Conservation (phyloP, 2,888 invertebrate genomes). For the Lobophora halterata region DNA sequence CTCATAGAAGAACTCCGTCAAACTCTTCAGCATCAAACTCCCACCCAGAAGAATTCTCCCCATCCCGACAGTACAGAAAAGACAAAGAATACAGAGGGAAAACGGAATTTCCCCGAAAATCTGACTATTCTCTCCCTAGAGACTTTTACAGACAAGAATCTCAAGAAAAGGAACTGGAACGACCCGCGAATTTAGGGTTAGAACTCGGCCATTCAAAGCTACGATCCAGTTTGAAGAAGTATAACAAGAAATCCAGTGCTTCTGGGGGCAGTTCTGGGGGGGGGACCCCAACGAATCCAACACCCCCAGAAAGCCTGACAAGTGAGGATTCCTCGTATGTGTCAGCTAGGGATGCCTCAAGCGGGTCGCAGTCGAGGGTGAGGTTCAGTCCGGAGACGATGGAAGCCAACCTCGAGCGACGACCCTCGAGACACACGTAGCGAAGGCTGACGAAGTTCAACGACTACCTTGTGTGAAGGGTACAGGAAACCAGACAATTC, state of each 20-base stretch:
- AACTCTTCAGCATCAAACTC: conserved; percentile 84
- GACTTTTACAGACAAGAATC: conserved; percentile 66
- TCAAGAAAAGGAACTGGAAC: conserved; percentile 61
- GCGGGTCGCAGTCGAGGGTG: conserved; percentile 86
- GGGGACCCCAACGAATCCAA: conserved; percentile 89
- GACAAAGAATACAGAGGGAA: conserved; percentile 59
- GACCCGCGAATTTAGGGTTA: conserved; percentile 79
- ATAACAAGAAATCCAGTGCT: conserved; percentile 77
- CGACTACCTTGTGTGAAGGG: conserved; percentile 71
- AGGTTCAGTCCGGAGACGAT: conserved; percentile 89
- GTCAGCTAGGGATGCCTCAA: conserved; percentile 89
- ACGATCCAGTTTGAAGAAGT: conserved; percentile 90
- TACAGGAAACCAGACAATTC: too few relatives aligned
- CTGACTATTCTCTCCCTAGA: conserved; percentile 64
- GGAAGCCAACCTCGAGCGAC: conserved; percentile 69
- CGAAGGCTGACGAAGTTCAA: conserved; percentile 73
- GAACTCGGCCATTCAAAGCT: conserved; percentile 85
- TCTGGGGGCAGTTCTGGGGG: conserved; percentile 83
- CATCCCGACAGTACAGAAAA: conserved; percentile 59
- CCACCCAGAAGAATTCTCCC: conserved; percentile 74
- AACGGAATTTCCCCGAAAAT: conserved; percentile 62
- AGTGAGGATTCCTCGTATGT: conserved; percentile 95
- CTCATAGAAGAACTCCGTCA: conserved; percentile 89
- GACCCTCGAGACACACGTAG: conserved; percentile 68
- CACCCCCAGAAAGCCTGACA: conserved; percentile 91